Conservation (phyloP, 2,888 invertebrate genomes). For the Phragmatobia fuliginosa region DNA sequence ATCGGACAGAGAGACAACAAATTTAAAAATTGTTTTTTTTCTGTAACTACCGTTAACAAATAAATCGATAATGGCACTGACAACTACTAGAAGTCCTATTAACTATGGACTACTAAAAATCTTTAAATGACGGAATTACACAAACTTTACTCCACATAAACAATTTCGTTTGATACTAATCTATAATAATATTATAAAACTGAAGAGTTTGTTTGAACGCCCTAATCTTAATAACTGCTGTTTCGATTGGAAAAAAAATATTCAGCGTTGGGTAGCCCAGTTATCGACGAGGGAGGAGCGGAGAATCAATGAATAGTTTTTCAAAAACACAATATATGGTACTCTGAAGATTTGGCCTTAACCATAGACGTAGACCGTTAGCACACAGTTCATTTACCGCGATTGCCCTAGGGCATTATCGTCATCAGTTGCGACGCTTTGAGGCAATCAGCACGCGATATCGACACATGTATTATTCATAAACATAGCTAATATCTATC, state of each 20-base stretch:
- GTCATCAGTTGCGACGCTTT: slow-evolving; percentile 54
- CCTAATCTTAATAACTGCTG: too few relatives aligned
- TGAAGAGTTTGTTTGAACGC: too few relatives aligned
- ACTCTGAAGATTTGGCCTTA: slow-evolving; percentile 8
- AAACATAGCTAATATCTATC: not conserved
- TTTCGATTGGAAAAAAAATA: too few relatives aligned
- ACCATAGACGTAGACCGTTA: slow-evolving; percentile 16
- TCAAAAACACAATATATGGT: slow-evolving; percentile 2
- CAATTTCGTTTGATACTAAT: not conserved
- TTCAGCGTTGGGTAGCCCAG: too few relatives aligned
- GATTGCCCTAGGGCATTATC: slow-evolving; percentile 46
- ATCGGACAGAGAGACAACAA: too few relatives aligned
- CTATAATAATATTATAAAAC: too few relatives aligned
- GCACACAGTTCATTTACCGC: slow-evolving; percentile 49
- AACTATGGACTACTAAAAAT: not conserved
- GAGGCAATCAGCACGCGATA: slow-evolving; percentile 43
- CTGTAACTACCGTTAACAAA: not conserved
- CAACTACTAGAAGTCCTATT: not conserved
- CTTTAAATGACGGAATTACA: not conserved
- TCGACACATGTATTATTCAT: not conserved
- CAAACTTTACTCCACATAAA: not conserved
- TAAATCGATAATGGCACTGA: not conserved
- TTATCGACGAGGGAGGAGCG: too few relatives aligned
- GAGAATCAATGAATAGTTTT: too few relatives aligned
- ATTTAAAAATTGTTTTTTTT: too few relatives aligned